Conservation (phyloP, 2,113 vertebrate genomes). For the Podilymbus podiceps region DNA sequence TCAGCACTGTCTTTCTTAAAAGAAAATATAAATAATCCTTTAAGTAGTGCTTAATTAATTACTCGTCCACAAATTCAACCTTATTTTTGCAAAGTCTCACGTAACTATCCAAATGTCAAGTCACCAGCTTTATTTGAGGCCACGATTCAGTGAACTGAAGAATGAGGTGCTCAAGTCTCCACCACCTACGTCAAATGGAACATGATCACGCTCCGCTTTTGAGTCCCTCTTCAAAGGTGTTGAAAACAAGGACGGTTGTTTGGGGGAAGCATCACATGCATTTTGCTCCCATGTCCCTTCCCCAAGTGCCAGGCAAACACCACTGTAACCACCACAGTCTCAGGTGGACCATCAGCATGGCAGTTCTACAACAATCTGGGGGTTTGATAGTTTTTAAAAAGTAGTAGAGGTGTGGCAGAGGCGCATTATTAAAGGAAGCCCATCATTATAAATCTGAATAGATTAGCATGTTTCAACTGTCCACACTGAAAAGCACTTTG, state of each 20-base stretch:
- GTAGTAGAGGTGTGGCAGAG: background rate
- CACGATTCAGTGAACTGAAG: background rate
- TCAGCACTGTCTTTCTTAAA: background rate
- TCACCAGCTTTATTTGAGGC: fast-evolving
- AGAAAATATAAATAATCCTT: background rate
- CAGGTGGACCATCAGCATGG: background rate
- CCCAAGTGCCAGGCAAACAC: background rate
- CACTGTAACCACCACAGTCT: no score
- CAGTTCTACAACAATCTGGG: background rate
- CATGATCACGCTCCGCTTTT: fast-evolving
- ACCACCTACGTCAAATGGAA: fast-evolving
- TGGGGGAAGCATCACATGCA: fast-evolving
- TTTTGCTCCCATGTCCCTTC: background rate
- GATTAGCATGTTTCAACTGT: fast-evolving
- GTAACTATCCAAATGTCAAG: background rate
- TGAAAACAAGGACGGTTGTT: background rate
- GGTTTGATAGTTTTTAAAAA: background rate
- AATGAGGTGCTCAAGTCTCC: fast-evolving
- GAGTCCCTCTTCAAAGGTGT: background rate
- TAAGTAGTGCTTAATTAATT: background rate
- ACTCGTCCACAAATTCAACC: background rate
- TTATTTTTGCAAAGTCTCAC: fast-evolving
- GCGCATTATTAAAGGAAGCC: background rate
- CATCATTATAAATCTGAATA: background rate
- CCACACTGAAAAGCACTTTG: background rate